A percentile compares a stretch with the other conserved stretches of the same genome.
Evolutionary conservation across 2,797 vertebrate species (phyloP).

Genomic region (Silurus lanzhouensis): DNA sequence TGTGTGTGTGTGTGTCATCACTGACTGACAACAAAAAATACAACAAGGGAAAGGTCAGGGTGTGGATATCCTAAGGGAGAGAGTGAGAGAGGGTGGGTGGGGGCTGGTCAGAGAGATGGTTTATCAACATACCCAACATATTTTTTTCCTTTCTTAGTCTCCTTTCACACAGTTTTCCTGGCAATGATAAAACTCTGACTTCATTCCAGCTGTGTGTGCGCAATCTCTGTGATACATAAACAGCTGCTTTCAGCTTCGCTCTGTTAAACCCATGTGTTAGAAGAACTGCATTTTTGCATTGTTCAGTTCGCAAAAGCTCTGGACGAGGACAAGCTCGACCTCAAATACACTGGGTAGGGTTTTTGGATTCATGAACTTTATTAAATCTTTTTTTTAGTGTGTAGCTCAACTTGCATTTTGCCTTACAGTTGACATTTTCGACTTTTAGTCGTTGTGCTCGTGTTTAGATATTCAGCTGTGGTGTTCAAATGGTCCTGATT

Average conservation of each 20-base stretch:
- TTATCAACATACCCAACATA: neutral
- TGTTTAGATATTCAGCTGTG: neutral
- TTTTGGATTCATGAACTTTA: neutral
- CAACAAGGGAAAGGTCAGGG: slow-evolving; percentile 31
- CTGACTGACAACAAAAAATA: slow-evolving; percentile 39
- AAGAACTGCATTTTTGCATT: neutral
- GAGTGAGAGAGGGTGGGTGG: neutral
- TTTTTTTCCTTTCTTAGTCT: neutral
- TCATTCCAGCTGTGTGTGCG: neutral
- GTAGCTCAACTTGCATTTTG: neutral
- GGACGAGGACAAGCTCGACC: neutral
- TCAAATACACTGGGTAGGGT: neutral
- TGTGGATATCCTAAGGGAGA: slow-evolving; percentile 32
- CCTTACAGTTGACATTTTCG: neutral
- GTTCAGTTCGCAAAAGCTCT: too few species aligned
- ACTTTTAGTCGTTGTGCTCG: neutral
- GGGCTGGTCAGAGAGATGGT: neutral
- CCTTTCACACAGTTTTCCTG: slow-evolving; percentile 33
- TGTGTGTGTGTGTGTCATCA: slow-evolving; percentile 27
- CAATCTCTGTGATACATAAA: neutral
- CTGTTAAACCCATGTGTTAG: neutral
- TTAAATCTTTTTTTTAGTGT: neutral
- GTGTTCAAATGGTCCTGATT: neutral
- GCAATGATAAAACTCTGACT: slow-evolving; percentile 68
- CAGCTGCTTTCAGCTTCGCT: slow-evolving; percentile 15